Conservation (phyloP, 1,140 invertebrate species). For the Heliothis virescens region DNA sequence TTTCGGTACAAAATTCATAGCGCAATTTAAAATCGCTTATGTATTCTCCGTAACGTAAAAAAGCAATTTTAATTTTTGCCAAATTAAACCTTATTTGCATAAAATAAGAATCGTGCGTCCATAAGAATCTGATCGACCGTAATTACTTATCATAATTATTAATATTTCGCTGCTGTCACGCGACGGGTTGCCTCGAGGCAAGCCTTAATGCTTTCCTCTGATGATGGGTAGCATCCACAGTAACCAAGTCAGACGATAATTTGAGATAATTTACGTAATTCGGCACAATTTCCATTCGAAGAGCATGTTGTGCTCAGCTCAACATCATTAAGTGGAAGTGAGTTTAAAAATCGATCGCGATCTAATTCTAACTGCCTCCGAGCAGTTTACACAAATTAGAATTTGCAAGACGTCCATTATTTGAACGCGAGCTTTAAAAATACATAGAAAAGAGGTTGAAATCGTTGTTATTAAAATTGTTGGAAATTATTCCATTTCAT, state of each 20-base stretch:
- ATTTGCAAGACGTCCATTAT: conserved; percentile 34
- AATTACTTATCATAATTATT: conserved; percentile 75
- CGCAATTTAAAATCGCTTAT: conserved; percentile 28
- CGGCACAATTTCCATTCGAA: conserved; percentile 76
- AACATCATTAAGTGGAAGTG: conserved; percentile 70
- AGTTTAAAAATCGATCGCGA: conserved; percentile 55
- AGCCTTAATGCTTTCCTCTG: conserved; percentile 64
- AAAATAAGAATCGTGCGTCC: conserved; percentile 61
- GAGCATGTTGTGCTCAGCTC: conserved; percentile 76
- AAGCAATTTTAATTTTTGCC: conserved; percentile 41
- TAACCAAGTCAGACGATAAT: conserved; percentile 76
- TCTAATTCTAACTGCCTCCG: conserved; percentile 69
- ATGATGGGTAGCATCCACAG: conserved; percentile 67
- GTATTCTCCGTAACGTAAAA: conserved; percentile 30
- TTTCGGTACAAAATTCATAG: conserved; percentile 13
- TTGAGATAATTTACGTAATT: conserved; percentile 83
- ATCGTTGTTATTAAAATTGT: conserved; percentile 28
- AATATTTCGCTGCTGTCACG: conserved; percentile 76
- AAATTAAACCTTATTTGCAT: conserved; percentile 54
- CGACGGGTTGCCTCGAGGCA: conserved; percentile 64
- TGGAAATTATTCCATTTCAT: not conserved
- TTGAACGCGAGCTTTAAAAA: conserved; percentile 35
- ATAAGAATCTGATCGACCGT: conserved; percentile 59
- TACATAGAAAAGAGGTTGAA: conserved; percentile 27
- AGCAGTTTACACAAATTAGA: conserved; percentile 51